phyloP scores from a whole-genome alignment of 1,140 invertebrate genomes.

The Dreissena rostriformis region DNA sequence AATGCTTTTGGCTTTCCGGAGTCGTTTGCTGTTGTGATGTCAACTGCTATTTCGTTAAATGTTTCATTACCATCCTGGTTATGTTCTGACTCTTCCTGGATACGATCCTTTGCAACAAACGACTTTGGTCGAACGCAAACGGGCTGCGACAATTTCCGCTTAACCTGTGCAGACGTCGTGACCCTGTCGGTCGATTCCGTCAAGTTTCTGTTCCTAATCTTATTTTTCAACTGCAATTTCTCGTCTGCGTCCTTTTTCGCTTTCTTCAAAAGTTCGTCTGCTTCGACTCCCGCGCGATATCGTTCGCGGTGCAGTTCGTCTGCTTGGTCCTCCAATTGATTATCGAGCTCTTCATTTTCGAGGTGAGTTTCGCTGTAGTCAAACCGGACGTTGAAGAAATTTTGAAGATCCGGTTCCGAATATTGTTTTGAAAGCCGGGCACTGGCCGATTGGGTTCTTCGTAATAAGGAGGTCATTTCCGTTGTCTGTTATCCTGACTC shows the following conservation, averaged over 20 bases:
- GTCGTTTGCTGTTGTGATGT: too few relatives aligned
- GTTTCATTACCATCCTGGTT: neutral
- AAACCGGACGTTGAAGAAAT: constrained; percentile 42
- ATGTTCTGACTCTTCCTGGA: neutral
- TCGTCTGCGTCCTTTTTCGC: constrained; percentile 58
- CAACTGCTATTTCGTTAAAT: too few relatives aligned
- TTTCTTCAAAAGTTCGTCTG: constrained; percentile 55
- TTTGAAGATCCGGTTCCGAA: constrained; percentile 7
- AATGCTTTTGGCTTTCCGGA: constrained; percentile 45
- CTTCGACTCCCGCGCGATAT: constrained; percentile 52
- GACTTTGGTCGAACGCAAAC: neutral
- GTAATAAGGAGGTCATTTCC: too few relatives aligned
- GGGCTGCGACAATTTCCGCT: neutral
- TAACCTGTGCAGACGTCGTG: constrained; percentile 6
- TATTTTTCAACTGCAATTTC: constrained; percentile 56
- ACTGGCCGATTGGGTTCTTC: neutral
- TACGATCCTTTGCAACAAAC: neutral
- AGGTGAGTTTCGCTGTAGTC: constrained; percentile 63
- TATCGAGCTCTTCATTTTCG: constrained; percentile 56
- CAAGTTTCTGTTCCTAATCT: constrained; percentile 57
- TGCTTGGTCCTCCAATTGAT: constrained; percentile 51
- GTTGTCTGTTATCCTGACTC: too few relatives aligned
- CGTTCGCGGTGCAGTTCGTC: constrained; percentile 45
- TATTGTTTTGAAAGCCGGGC: neutral
- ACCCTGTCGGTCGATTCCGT: constrained; percentile 47